These are phyloP conservation scores for Drosophila pseudoobscura DNA, from an alignment of 1,140 invertebrate species.

Conservation along the genomic window DNA sequence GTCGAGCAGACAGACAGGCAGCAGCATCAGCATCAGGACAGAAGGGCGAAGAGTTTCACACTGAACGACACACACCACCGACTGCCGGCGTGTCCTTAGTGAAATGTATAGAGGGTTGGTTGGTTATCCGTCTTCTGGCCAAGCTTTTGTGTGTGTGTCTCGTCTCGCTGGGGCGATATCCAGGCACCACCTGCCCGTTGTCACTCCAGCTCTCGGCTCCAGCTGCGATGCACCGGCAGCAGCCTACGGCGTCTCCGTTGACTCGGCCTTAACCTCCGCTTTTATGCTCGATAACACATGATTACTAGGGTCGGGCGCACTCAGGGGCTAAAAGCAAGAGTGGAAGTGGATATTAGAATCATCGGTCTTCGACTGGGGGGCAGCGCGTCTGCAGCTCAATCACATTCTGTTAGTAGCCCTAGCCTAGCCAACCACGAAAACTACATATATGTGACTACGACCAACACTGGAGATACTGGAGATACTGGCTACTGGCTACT, in stretches of 20 bases:
- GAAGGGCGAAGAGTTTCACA: constrained; percentile 19
- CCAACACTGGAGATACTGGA: constrained; percentile 3
- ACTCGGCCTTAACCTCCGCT: constrained; percentile 77
- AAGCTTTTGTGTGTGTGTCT: constrained; percentile 10
- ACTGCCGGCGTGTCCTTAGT: constrained; percentile 27
- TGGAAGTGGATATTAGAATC: constrained; percentile 53
- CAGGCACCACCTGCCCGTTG: constrained; percentile 64
- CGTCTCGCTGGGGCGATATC: constrained; percentile 11
- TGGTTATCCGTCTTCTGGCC: constrained; percentile 19
- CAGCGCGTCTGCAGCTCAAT: constrained; percentile 3
- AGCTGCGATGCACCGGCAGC: constrained; percentile 29
- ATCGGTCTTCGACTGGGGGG: background rate
- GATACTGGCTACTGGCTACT: constrained; percentile 11
- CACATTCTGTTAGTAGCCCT: constrained; percentile 39
- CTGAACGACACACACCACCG: constrained; percentile 15
- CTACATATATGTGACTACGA: constrained; percentile 45
- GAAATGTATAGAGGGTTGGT: constrained; percentile 15
- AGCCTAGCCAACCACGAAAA: constrained; percentile 60
- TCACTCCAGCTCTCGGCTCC: constrained; percentile 48
- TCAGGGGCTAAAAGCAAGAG: constrained; percentile 81
- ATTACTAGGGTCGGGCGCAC: constrained; percentile 83
- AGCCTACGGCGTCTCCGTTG: constrained; percentile 79
- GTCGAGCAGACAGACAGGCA: constrained; percentile 47
- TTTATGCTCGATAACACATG: constrained; percentile 78
- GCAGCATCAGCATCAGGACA: constrained; percentile 10